Base-by-base conservation (phyloP, 2,113 vertebrate species). In the Peucedramus taeniatus region DNA sequence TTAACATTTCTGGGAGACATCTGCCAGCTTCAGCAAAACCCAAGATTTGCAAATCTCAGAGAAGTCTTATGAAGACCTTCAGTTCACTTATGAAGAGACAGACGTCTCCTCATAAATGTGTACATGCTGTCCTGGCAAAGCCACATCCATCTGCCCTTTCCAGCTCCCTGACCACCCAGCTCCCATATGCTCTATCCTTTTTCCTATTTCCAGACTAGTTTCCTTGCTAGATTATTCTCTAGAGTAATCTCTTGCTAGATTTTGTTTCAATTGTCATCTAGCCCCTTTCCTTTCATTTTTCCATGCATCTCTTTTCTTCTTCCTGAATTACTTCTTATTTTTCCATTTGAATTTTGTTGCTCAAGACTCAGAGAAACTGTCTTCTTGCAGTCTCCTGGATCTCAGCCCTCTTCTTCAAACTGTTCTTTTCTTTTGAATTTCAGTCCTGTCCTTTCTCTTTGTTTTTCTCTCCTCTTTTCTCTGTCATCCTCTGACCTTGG, bases 81-180 rank as follows among this genome's bases (percentile, higher is more conserved):
- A 75, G 13, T 40, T 93, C 28, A n/a, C 45, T 87, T 76, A 40
- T 1, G 5, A 83, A 28, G 23, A 85, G 33, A 50, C 40, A 93
- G 40, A 66, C 0, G 0, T 37, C 16, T 75, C 30, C 23, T 16
- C 15, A 40, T 79, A 60, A 88, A 92, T 0, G 0, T 3, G 6
- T 71, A 42, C 0, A 0, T 40, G 28, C 30, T 85, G 30, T 51
- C 39, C 51, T 4, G 4, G 45, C n/a, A 89, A 83, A 91, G n/a
- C 35, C 20, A 57, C 15, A 69, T 53, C 50, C 37, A 65, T 80
- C 79, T 83, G 40, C n/a, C 35, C 28, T 61, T 89, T 53, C 71
- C 59, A 83, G n/a, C 8, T 76, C 68, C 39, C 24, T 68, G 30
- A 49, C 65, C 70, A 53, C 45, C n/a, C 70, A 82, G 37, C 9